These are phyloP conservation scores for Clunio marinus DNA, from an alignment of 2,888 invertebrate species.

Conservation along the genomic window DNA sequence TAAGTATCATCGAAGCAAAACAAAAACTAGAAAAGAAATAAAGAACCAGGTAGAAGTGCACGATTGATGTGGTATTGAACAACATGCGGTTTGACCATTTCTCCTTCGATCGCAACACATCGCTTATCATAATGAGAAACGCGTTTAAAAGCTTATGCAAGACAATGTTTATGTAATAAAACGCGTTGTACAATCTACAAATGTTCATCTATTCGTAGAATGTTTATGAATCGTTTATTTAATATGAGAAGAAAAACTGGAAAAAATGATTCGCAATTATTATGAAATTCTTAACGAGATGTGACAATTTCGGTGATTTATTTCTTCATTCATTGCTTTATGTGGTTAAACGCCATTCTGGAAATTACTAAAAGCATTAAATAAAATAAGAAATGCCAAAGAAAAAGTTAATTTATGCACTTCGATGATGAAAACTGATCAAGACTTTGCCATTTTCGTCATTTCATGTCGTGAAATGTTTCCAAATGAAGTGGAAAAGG, in stretches of 20 bases:
- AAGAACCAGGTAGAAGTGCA: not conserved
- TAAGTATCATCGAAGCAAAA: not conserved
- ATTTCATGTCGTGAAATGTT: too few relatives aligned
- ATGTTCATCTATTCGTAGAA: too few relatives aligned
- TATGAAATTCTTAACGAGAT: not conserved
- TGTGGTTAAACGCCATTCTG: too few relatives aligned
- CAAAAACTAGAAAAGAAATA: not conserved
- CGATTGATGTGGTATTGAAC: too few relatives aligned
- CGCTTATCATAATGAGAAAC: slow-evolving; percentile 2
- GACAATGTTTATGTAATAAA: not conserved
- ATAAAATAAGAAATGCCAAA: not conserved
- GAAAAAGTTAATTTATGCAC: too few relatives aligned
- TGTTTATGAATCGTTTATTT: too few relatives aligned
- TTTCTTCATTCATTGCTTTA: not conserved
- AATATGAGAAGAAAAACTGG: too few relatives aligned
- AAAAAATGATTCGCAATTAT: not conserved
- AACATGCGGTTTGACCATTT: not conserved
- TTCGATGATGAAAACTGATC: too few relatives aligned
- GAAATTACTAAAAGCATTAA: too few relatives aligned
- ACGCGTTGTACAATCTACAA: not conserved
- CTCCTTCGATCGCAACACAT: not conserved
- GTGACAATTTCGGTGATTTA: not conserved
- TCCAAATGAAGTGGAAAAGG: too few relatives aligned
- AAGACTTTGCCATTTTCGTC: too few relatives aligned
- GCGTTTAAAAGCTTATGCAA: slow-evolving; percentile 12